Evolutionary conservation across 2,113 vertebrate genomes (phyloP).

Genomic region (Zapornia atra): DNA sequence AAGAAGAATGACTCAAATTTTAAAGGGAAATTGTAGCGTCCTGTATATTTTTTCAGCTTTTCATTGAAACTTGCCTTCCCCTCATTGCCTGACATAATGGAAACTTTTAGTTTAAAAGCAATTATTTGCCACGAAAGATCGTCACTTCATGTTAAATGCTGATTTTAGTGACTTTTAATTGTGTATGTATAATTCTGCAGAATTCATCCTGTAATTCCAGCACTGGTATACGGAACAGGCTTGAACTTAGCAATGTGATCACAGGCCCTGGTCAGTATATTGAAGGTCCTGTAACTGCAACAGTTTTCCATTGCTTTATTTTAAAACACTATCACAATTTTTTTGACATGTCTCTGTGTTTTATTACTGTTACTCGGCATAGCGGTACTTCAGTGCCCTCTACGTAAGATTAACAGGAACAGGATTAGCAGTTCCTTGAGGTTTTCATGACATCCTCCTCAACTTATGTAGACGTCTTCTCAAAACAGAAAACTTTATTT

Average conservation of each 20-base stretch:
- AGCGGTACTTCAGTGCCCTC: not conserved
- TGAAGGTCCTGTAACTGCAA: not conserved
- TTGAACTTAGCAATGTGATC: not conserved
- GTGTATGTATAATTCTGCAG: not conserved
- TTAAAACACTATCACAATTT: not conserved
- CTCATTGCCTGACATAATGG: not conserved
- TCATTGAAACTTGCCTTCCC: not conserved
- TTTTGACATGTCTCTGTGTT: not conserved
- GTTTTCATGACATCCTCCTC: not conserved
- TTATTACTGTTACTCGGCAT: not conserved
- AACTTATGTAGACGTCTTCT: not conserved
- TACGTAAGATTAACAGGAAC: not conserved
- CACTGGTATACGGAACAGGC: not conserved
- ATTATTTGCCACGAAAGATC: not conserved
- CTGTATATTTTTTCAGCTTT: not conserved
- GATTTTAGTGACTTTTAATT: not conserved
- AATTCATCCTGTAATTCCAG: not conserved
- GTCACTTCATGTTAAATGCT: not conserved
- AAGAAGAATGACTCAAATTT: not conserved
- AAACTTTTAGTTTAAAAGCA: not conserved
- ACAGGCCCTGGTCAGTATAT: not conserved
- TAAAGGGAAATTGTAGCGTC: not conserved
- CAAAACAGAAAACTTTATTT: not conserved
- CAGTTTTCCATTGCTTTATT: not conserved
- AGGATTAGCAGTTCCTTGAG: not conserved